Percentiles rank a stretch among this genome's conserved stretches.
phyloP scores from a whole-genome alignment of 2,797 vertebrate species.

The Phalanger gymnotis region DNA sequence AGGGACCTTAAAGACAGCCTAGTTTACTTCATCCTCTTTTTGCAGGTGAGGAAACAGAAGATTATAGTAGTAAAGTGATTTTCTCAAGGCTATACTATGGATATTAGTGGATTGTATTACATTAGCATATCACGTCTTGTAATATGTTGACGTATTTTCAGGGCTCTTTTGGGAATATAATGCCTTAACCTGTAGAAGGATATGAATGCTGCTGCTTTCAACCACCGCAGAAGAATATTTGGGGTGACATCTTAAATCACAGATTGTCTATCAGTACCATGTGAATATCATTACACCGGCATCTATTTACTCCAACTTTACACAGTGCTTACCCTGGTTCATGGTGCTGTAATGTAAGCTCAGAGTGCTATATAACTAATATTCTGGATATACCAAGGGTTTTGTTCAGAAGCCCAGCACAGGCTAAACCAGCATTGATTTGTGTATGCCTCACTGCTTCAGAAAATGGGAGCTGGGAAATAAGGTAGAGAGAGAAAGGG shows the following conservation, averaged over 20 bases:
- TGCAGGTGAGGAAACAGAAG: not conserved
- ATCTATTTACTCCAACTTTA: not conserved
- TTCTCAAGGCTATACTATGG: not conserved
- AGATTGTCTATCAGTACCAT: not conserved
- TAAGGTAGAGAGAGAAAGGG: not conserved
- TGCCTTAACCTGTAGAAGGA: not conserved
- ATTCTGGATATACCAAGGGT: not conserved
- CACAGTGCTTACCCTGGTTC: not conserved
- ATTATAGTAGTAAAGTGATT: not conserved
- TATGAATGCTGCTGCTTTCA: not conserved
- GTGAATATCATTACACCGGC: not conserved
- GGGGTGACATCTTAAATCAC: not conserved
- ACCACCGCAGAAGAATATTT: not conserved
- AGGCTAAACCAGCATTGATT: not conserved
- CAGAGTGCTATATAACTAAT: not conserved
- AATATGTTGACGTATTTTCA: not conserved
- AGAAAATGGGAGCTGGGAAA: not conserved
- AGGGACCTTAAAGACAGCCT: not conserved
- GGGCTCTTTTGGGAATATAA: not conserved
- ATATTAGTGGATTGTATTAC: not conserved
- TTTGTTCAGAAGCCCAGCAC: not conserved
- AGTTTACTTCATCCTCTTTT: not conserved
- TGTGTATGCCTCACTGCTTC: not conserved
- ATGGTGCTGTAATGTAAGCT: not conserved
- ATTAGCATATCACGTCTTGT: not conserved